phyloP scores from a whole-genome alignment of 1,140 invertebrate genomes.

The Teleopsis dalmanni region DNA sequence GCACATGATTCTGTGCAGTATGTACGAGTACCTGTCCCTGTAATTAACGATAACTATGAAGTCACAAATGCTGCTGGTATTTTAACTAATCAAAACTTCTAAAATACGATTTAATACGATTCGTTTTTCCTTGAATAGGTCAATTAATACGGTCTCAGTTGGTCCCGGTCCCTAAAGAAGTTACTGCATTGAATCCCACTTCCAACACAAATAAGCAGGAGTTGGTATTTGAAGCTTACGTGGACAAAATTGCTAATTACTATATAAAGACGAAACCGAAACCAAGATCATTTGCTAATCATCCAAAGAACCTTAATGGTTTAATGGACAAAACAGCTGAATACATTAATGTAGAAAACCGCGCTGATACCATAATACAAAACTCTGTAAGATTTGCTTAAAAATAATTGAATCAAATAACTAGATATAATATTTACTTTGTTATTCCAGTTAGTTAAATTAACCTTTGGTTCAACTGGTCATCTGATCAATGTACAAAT shows the following conservation, averaged over 20 bases:
- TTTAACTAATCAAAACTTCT: background rate
- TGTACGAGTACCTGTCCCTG: conserved; percentile 61
- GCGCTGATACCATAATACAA: conserved; percentile 6
- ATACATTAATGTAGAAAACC: background rate
- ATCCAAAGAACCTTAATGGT: background rate
- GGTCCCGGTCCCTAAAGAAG: conserved; percentile 7
- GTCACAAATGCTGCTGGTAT: conserved; percentile 6
- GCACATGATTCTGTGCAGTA: conserved; percentile 56
- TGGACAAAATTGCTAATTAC: conserved; percentile 8
- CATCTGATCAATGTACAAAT: conserved; percentile 49
- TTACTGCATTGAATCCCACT: conserved; percentile 2
- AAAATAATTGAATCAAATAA: background rate
- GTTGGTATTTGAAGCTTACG: conserved; percentile 12
- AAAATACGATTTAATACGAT: background rate
- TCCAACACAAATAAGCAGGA: conserved; percentile 4
- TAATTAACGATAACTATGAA: conserved; percentile 9
- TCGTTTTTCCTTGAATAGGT: background rate
- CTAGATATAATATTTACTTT: background rate
- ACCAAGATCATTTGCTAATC: conserved; percentile 7
- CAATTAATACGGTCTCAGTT: conserved; percentile 3
- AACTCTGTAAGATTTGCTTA: conserved; percentile 8
- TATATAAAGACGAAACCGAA: conserved; percentile 36
- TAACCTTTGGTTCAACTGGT: conserved; percentile 52
- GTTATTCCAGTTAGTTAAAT: conserved; percentile 14
- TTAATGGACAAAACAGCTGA: background rate